phyloP scores from a whole-genome alignment of 1,140 invertebrate genomes.

The Drosophila azteca region DNA sequence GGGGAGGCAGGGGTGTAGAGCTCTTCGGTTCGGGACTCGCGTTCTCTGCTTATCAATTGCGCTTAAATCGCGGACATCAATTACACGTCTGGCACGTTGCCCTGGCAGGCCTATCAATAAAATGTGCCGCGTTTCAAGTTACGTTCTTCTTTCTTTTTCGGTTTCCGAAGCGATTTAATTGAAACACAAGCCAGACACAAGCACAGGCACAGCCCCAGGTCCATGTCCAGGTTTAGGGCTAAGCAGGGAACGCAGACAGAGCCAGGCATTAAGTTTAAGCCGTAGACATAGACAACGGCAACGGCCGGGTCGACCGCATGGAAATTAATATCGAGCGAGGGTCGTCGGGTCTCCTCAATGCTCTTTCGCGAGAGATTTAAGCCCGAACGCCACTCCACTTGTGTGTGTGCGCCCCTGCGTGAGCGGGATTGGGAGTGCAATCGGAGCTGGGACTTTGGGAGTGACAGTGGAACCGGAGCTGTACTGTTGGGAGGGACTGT shows the following conservation, averaged over 20 bases:
- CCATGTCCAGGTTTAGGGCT: constrained; percentile 3
- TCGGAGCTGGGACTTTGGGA: neutral
- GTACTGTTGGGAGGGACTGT: neutral
- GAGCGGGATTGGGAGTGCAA: constrained; percentile 11
- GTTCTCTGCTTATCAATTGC: constrained; percentile 70
- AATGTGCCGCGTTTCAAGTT: constrained; percentile 66
- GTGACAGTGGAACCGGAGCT: constrained; percentile 7
- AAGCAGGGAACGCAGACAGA: constrained; percentile 19
- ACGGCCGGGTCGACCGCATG: constrained; percentile 18
- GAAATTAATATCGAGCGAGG: constrained; percentile 51
- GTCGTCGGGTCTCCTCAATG: constrained; percentile 8
- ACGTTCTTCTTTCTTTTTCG: constrained; percentile 47
- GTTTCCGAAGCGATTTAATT: constrained; percentile 69
- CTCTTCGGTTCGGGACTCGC: constrained; percentile 25
- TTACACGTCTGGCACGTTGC: constrained; percentile 53
- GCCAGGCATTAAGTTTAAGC: constrained; percentile 30
- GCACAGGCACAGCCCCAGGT: constrained; percentile 1
- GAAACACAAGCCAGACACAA: constrained; percentile 55
- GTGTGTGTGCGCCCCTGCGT: neutral
- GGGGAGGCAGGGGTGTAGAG: constrained; percentile 5
- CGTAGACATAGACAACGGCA: constrained; percentile 30
- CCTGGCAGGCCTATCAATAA: constrained; percentile 64
- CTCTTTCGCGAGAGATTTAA: constrained; percentile 40
- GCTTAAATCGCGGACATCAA: constrained; percentile 76
- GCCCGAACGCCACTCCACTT: neutral